Conservation (phyloP, 2,888 invertebrate species). For the Thecocarcelia acutangulata region DNA sequence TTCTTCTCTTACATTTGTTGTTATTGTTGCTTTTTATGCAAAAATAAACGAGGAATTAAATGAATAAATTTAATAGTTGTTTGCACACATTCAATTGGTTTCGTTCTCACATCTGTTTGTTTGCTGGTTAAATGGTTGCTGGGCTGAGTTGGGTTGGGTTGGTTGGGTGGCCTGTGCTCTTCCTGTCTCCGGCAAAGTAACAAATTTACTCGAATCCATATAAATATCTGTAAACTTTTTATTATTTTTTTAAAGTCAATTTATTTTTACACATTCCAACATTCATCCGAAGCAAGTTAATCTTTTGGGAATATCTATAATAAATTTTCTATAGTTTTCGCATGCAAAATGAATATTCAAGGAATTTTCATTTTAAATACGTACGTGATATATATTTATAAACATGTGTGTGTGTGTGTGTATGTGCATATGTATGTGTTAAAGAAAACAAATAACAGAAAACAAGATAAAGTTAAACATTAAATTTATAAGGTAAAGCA, state of each 20-base stretch:
- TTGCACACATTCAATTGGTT: constrained; percentile 40
- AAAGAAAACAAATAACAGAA: not conserved
- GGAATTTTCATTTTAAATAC: constrained; percentile 6
- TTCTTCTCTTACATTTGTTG: not conserved
- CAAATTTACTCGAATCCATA: constrained; percentile 12
- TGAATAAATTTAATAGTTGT: constrained; percentile 47
- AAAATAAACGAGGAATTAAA: constrained; percentile 19
- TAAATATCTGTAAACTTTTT: constrained; percentile 23
- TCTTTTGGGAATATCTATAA: constrained; percentile 21
- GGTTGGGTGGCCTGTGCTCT: not conserved
- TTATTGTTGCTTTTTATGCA: constrained; percentile 5
- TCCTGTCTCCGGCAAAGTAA: constrained; percentile 22
- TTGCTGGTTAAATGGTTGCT: not conserved
- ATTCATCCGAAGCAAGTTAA: constrained; percentile 10
- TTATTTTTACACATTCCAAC: constrained; percentile 38
- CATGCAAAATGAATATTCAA: constrained; percentile 39
- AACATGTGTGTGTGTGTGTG: no score
- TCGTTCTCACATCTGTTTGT: not conserved
- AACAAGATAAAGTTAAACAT: not conserved
- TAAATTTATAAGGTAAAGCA: not conserved
- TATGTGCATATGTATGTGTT: no score
- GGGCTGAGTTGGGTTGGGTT: not conserved
- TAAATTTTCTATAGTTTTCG: constrained; percentile 48
- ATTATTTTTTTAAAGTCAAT: constrained; percentile 38
- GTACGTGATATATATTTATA: not conserved